Evolutionary conservation across 2,797 vertebrate genomes (phyloP).

Genomic region (Cuniculus paca): DNA sequence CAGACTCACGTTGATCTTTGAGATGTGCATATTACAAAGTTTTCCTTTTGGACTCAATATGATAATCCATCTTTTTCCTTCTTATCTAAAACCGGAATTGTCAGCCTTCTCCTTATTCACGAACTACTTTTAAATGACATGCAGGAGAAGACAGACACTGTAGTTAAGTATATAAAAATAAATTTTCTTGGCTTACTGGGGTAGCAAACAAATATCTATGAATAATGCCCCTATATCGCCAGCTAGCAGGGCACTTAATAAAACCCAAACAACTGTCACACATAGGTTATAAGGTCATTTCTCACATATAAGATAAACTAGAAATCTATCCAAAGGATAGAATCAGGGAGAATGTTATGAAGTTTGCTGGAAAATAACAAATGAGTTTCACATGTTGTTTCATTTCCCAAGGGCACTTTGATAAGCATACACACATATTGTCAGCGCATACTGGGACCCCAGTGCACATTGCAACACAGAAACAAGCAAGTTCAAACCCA

Average conservation of each 20-base stretch:
- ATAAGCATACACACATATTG: slow-evolving; percentile 82
- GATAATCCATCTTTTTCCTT: slow-evolving; percentile 4
- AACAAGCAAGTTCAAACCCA: slow-evolving; percentile 71
- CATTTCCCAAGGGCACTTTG: slow-evolving; percentile 88
- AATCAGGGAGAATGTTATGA: slow-evolving; percentile 85
- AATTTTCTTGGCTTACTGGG: slow-evolving; percentile 85
- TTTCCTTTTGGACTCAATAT: background rate
- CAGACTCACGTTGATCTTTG: slow-evolving; percentile 71
- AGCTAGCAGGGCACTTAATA: slow-evolving; percentile 88
- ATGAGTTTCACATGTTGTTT: slow-evolving; percentile 85
- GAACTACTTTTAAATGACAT: slow-evolving; percentile 80
- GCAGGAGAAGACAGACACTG: slow-evolving; percentile 77
- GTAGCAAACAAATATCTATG: slow-evolving; percentile 85
- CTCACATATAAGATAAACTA: slow-evolving; percentile 88
- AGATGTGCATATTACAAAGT: slow-evolving; percentile 6
- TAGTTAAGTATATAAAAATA: slow-evolving; percentile 86
- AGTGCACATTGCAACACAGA: slow-evolving; percentile 6
- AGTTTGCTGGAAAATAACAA: slow-evolving; percentile 88
- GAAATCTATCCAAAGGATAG: slow-evolving; percentile 85
- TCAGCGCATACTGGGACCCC: slow-evolving; percentile 44
- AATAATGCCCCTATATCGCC: slow-evolving; percentile 85
- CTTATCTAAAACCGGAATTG: slow-evolving; percentile 66
- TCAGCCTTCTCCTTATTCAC: slow-evolving; percentile 42
- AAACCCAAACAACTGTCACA: slow-evolving; percentile 89
- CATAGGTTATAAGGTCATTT: slow-evolving; percentile 89